Evolutionary conservation across 2,797 vertebrate species (phyloP).

Genomic region (Kryptopterus vitreolus): DNA sequence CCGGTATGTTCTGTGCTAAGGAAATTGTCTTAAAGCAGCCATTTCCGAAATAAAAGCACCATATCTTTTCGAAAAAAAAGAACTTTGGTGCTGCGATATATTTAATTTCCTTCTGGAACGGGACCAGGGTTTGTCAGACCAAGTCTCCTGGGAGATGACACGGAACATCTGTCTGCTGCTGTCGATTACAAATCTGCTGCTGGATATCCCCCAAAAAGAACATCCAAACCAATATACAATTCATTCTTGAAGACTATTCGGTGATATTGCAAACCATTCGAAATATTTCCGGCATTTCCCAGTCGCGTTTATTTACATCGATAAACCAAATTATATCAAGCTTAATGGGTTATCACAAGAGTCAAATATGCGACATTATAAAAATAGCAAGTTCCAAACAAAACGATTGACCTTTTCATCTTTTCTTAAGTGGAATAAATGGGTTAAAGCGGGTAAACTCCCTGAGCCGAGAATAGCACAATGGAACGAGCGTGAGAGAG

Average conservation of each 20-base stretch:
- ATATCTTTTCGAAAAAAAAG: background rate
- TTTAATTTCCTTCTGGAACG: background rate
- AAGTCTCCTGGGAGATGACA: background rate
- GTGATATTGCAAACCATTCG: background rate
- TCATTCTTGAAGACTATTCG: background rate
- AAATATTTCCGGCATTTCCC: background rate
- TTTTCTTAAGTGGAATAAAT: background rate
- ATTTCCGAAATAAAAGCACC: constrained; percentile 4
- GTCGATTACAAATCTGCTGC: background rate
- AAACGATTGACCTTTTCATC: constrained; percentile 8
- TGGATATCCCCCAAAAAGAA: background rate
- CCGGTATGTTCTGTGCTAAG: constrained; percentile 12
- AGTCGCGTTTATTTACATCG: background rate
- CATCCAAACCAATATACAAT: background rate
- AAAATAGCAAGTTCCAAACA: background rate
- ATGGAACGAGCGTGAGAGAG: background rate
- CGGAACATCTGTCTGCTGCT: background rate
- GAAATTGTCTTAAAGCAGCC: constrained; percentile 18
- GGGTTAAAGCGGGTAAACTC: background rate
- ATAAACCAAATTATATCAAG: constrained; percentile 15
- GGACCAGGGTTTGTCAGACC: background rate
- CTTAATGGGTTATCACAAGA: background rate
- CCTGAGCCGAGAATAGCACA: constrained; percentile 24
- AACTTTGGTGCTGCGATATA: background rate
- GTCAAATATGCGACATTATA: background rate